Evolutionary conservation across 2,888 invertebrate species (phyloP), one percentile per base, ranked within the genome.

Genomic region (Villa cingulata): DNA sequence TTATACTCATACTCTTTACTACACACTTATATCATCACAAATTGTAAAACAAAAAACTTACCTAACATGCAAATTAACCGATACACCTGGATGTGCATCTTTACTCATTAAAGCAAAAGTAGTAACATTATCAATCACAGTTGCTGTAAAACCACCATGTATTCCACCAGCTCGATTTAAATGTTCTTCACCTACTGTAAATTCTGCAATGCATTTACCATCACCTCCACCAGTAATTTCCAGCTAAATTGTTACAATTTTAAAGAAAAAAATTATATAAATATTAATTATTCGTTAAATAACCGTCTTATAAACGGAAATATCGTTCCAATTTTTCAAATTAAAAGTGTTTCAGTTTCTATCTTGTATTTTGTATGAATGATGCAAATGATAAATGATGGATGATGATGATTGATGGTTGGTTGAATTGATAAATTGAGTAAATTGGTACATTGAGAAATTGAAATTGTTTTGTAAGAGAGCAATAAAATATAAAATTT

Each of bases 71-170:
- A 95, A 70, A 61, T 90, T 85, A 19, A 92, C 80, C 10, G 88
- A 86, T 1, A 89, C 86, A 18, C 90, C 89, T 43, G 83, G 76
- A 41, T 72, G 72, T 4, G 74, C 72, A 23, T 71, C 75, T 57
- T 78, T 75, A 0, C 85, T 78, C 62, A 83, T 75, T 2, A 92
- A 64, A 0, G 88, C 91, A 61, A 81, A 81, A 0, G 86, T 83
- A 1, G 91, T 89, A 19, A 91, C 64, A 46, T 73, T 71, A 61
- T 87, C 86, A 20, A 70, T 55, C 16, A 92, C 64, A 1, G 86
- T 85, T 4, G 86, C 83, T 4, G 85, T 85, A 57, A 87, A 79
- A 7, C 90, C 94, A 3, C 92, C 92, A 62, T 94, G 94, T 5
- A 94, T 65, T 0, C 79, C 77, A 1, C 87, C 88, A 7, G 77